Evolutionary conservation across 2,113 vertebrate genomes (phyloP), one percentile per base, ranked within the genome.

Genomic region (Thomomys bottae): DNA sequence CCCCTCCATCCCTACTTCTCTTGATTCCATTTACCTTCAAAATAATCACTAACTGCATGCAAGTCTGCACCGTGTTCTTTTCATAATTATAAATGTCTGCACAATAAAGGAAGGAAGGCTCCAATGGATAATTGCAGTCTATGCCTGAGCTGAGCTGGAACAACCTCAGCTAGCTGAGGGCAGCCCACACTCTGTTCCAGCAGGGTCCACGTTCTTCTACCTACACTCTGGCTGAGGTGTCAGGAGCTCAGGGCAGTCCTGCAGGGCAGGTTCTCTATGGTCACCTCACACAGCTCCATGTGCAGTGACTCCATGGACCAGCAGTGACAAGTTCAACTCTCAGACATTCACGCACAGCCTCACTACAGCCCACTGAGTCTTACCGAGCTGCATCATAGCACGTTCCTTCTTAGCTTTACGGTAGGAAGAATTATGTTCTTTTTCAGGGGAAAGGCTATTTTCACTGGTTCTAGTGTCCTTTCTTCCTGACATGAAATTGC

Each of bases 401-500:
- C 4, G 84, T 2, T 81, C 93, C 59, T 75, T 84, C 72, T 83
- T 32, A 38, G 72, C 76, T 79, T 76, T 72, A 38, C 63, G 75
- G 78, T 0, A 90, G 63, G 57, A 91, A 40, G 76, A 34, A 26
- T 36, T 68, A 81, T 0, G 17, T 40, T 88, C 86, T 59, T 94
- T 86, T 17, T 85, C 88, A 57, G 66, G 54, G 61, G 70, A 87
- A 81, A 85, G 34, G 38, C 63, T 90, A 66, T n/a, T 78, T 78
- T 68, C 77, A 64, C 8, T 84, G 87, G 70, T 17, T 89, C 88
- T 92, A 94, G 14, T 75, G 66, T 70, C 90, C 85, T 83, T 94
- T 90, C 81, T 90, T 95, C 84, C 92, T 92, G 42, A 94, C 76
- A 12, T n/a, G 45, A 88, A 96, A 95, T 24, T 71, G 54, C 66